A percentile compares a stretch with the other conserved stretches of the same genome.
Evolutionary conservation across 2,888 invertebrate genomes (phyloP).

Genomic region (Erannis defoliaria): DNA sequence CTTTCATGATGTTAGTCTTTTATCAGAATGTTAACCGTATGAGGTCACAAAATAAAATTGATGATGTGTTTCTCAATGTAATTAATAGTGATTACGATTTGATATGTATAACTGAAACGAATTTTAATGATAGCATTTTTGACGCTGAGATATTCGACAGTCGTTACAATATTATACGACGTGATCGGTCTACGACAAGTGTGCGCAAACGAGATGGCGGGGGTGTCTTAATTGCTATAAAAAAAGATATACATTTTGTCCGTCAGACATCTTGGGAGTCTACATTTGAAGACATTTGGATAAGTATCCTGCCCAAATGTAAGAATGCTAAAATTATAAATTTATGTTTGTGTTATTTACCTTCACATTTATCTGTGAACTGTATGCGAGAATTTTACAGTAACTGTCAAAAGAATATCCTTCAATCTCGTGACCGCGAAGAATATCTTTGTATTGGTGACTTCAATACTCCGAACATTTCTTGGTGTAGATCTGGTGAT

Average conservation of each 20-base stretch:
- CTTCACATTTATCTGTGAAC: conserved; percentile 20
- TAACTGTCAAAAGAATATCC: conserved; percentile 11
- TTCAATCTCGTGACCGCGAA: neutral
- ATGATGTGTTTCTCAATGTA: conserved; percentile 16
- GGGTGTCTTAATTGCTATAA: conserved; percentile 35
- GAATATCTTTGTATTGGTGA: neutral
- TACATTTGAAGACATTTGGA: conserved; percentile 40
- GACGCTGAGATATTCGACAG: conserved; percentile 27
- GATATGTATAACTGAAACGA: conserved; percentile 35
- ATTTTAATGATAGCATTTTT: conserved; percentile 21
- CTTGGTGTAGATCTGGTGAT: neutral
- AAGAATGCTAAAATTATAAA: conserved; percentile 6
- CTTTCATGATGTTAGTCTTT: neutral
- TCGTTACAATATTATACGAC: conserved; percentile 29
- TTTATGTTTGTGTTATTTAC: conserved; percentile 39
- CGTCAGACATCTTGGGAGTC: conserved; percentile 34
- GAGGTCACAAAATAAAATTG: conserved; percentile 14
- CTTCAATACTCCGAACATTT: neutral
- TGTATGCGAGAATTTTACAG: conserved; percentile 2
- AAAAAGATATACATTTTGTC: conserved; percentile 28
- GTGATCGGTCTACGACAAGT: conserved; percentile 20
- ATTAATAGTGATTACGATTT: conserved; percentile 30
- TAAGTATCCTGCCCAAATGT: neutral
- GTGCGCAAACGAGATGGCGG: conserved; percentile 27
- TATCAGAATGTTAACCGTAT: conserved; percentile 16